These are phyloP conservation scores for Odontophorus gujanensis DNA, from an alignment of 2,113 vertebrate genomes.

Conservation along the genomic window DNA sequence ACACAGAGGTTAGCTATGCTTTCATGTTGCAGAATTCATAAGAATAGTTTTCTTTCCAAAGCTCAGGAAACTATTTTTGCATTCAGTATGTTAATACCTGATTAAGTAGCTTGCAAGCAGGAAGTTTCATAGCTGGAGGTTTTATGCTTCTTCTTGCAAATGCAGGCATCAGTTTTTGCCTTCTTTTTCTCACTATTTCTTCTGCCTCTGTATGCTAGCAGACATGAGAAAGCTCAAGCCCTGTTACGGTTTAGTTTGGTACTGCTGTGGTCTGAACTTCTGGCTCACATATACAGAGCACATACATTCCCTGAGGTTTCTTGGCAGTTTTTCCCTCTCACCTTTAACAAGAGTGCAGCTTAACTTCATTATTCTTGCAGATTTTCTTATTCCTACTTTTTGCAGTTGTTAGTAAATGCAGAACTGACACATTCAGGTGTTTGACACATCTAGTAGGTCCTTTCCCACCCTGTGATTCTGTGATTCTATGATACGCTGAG, in stretches of 20 bases:
- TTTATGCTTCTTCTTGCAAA: not conserved
- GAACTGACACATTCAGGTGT: not conserved
- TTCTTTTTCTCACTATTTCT: not conserved
- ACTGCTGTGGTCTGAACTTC: not conserved
- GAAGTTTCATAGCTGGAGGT: not conserved
- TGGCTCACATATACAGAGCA: not conserved
- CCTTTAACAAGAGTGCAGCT: not conserved
- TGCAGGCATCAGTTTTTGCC: not conserved
- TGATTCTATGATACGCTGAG: not conserved
- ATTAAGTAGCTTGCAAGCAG: not conserved
- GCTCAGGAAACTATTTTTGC: not conserved
- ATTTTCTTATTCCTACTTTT: not conserved
- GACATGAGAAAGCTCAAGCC: not conserved
- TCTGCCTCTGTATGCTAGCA: not conserved
- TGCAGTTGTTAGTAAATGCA: not conserved
- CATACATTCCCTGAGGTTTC: not conserved
- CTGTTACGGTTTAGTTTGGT: not conserved
- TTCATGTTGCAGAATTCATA: not conserved
- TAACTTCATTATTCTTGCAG: not conserved
- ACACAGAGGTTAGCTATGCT: conserved; percentile 44
- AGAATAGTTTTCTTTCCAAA: not conserved
- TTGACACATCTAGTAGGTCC: not conserved
- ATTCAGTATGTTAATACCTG: not conserved
- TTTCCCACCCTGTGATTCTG: too few species aligned
- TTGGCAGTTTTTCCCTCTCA: not conserved